These are phyloP conservation scores for Glossophaga mutica DNA, from an alignment of 2,797 vertebrate species.

Conservation along the genomic window DNA sequence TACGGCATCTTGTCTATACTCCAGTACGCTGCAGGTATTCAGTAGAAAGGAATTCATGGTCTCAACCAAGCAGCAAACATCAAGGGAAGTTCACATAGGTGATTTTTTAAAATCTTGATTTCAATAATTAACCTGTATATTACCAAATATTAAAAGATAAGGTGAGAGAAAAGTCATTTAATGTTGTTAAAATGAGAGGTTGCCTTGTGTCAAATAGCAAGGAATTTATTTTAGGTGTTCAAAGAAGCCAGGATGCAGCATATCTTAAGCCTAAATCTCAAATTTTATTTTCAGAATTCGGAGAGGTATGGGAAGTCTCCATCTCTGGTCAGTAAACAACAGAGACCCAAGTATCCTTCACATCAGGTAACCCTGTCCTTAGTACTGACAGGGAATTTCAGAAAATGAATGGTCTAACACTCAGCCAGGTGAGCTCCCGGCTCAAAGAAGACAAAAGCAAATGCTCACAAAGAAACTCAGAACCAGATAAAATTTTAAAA, in stretches of 20 bases:
- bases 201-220: neutral
- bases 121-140: constrained; percentile 32
- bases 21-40: neutral
- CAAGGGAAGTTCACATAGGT: neutral
- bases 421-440: neutral
- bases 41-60: constrained; percentile 10
- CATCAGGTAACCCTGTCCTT: neutral
- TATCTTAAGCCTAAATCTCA: constrained; percentile 26
- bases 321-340: constrained; percentile 27
- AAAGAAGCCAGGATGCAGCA: neutral
- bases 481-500: neutral
- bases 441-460: constrained; percentile 20
- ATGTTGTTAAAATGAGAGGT: constrained; percentile 9
- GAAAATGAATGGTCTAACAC: neutral
- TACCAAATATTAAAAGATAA: constrained; percentile 26
- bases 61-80: constrained; percentile 1
- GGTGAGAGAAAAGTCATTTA: neutral
- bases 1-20: neutral
- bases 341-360: neutral
- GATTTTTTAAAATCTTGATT: constrained; percentile 17
- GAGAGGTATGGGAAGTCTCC: neutral
- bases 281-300: constrained; percentile 41
- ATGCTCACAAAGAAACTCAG: neutral
- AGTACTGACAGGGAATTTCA: neutral
- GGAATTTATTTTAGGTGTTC: constrained; percentile 29